Evolutionary conservation across 1,140 invertebrate genomes (phyloP).

Genomic region (Solenopsis fugax): DNA sequence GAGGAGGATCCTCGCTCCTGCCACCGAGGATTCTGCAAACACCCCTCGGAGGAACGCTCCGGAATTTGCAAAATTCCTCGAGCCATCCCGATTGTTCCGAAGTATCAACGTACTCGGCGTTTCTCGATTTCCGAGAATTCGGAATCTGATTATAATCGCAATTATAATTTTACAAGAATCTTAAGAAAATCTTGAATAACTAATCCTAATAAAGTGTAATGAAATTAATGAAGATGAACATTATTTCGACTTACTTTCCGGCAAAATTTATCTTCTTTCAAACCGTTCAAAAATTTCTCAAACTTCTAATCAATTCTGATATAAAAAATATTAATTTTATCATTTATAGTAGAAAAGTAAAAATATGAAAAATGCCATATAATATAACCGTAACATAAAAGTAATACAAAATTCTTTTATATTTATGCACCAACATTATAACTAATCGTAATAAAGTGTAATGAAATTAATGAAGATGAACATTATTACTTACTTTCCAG

Average conservation of each 20-base stretch:
- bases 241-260: not conserved
- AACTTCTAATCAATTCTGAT: not conserved
- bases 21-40: not conserved
- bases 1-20: conserved; percentile 12
- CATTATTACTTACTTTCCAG: not conserved
- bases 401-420: not conserved
- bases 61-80: conserved; percentile 28
- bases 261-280: not conserved
- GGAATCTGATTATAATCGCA: not conserved
- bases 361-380: not conserved
- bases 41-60: not conserved
- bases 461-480: not conserved
- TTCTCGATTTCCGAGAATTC: not conserved
- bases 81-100: not conserved
- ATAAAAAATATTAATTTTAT: not conserved
- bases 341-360: not conserved
- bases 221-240: not conserved
- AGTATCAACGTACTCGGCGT: not conserved
- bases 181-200: not conserved
- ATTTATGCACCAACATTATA: not conserved
- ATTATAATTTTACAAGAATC: not conserved
- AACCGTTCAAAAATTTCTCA: not conserved
- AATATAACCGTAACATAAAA: not conserved
- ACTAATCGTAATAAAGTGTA: not conserved
- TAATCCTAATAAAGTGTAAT: not conserved